Evolutionary conservation across 2,113 vertebrate genomes (phyloP).

Genomic region (Ursus arctos): DNA sequence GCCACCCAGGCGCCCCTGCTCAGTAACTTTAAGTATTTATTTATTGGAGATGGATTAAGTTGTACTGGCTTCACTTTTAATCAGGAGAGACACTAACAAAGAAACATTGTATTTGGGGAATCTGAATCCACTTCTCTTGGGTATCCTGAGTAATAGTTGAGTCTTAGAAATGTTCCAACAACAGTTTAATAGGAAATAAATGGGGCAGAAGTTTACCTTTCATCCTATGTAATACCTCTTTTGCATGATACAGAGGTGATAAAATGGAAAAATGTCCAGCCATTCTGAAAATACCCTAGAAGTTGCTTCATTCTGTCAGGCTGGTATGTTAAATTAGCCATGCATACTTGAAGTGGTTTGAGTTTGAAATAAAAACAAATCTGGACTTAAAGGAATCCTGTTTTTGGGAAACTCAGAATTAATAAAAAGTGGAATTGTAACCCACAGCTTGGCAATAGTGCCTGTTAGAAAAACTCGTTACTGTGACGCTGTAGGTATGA

Average conservation of each 20-base stretch:
- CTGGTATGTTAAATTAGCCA: neutral
- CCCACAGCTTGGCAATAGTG: neutral
- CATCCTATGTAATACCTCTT: neutral
- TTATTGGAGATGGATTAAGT: neutral
- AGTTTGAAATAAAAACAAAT: slow-evolving; percentile 43
- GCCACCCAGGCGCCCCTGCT: neutral
- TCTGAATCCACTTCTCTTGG: slow-evolving; percentile 17
- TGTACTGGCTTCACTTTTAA: neutral
- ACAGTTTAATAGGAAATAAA: slow-evolving; percentile 16
- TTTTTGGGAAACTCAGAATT: slow-evolving; percentile 21
- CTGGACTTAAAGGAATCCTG: neutral
- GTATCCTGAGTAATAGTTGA: neutral
- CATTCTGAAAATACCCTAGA: slow-evolving; percentile 44
- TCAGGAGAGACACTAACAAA: slow-evolving; percentile 28
- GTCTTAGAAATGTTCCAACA: slow-evolving; percentile 32
- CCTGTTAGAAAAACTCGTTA: neutral
- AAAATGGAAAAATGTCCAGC: slow-evolving; percentile 37
- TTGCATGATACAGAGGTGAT: neutral
- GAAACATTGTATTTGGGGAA: slow-evolving; percentile 3
- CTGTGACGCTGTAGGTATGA: neutral
- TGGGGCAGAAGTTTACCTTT: slow-evolving; percentile 15
- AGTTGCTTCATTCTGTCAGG: neutral
- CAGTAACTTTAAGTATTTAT: neutral
- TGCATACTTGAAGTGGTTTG: slow-evolving; percentile 11
- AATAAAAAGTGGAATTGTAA: slow-evolving; percentile 44